These are phyloP conservation scores for Drosophila prolongata DNA, from an alignment of 2,888 invertebrate species.

Conservation along the genomic window DNA sequence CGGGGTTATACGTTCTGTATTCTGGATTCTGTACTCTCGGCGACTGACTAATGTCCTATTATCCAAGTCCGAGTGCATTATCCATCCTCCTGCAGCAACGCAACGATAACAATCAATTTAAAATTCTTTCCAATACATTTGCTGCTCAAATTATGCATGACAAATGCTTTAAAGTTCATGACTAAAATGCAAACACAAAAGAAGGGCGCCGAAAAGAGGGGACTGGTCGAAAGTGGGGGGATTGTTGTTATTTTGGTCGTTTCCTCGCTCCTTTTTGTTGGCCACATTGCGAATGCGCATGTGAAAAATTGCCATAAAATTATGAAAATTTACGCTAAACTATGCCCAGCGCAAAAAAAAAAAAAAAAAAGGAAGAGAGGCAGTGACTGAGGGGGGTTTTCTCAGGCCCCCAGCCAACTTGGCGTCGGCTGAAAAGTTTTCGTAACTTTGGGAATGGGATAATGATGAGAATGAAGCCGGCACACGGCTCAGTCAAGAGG, in stretches of 20 bases:
- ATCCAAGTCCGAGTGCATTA: slow-evolving; percentile 26
- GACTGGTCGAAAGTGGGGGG: background rate
- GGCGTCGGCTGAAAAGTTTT: slow-evolving; percentile 40
- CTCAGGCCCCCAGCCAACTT: slow-evolving; percentile 42
- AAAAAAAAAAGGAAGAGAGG: background rate
- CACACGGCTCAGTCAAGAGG: slow-evolving; percentile 35
- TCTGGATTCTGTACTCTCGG: background rate
- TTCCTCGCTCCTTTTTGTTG: slow-evolving; percentile 13
- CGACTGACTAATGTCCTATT: slow-evolving; percentile 53
- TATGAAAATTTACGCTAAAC: slow-evolving; percentile 70
- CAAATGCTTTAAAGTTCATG: slow-evolving; percentile 79
- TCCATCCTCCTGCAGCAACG: slow-evolving; percentile 37
- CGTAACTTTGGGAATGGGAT: slow-evolving; percentile 42
- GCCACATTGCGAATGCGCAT: slow-evolving; percentile 56
- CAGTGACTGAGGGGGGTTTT: background rate
- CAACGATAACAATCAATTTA: slow-evolving; percentile 80
- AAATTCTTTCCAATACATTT: slow-evolving; percentile 82
- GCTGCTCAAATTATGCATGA: slow-evolving; percentile 80
- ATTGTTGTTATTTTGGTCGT: slow-evolving; percentile 23
- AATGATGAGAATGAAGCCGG: slow-evolving; percentile 45
- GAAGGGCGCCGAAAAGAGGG: slow-evolving; percentile 24
- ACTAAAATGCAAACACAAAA: slow-evolving; percentile 69
- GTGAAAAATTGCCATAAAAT: slow-evolving; percentile 78
- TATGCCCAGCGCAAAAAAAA: slow-evolving; percentile 36
- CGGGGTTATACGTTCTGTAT: background rate